phyloP scores from a whole-genome alignment of 2,113 vertebrate species.

The Cacatua alba region DNA sequence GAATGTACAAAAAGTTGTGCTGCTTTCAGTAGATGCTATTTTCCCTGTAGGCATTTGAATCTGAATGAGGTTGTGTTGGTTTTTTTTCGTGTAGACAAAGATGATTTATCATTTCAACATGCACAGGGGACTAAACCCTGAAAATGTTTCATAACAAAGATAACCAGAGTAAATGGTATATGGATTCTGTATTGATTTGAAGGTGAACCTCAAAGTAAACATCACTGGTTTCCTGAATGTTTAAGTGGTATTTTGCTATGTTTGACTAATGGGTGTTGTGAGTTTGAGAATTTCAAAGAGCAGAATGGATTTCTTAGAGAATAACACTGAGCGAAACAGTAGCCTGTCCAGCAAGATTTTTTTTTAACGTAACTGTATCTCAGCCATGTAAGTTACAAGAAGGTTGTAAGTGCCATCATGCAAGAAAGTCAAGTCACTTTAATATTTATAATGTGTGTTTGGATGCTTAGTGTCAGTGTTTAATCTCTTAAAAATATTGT shows the following conservation, averaged over 20 bases:
- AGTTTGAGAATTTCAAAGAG: slow-evolving; percentile 52
- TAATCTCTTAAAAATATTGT: background rate
- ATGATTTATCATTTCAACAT: slow-evolving; percentile 73
- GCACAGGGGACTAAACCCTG: slow-evolving; percentile 59
- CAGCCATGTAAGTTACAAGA: background rate
- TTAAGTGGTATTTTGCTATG: slow-evolving; percentile 54
- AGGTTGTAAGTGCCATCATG: background rate
- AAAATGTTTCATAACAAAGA: slow-evolving; percentile 70
- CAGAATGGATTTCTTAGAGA: slow-evolving; percentile 50
- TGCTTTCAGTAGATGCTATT: slow-evolving; percentile 23
- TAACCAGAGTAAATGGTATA: slow-evolving; percentile 60
- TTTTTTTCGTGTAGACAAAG: slow-evolving; percentile 36
- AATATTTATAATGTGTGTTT: background rate
- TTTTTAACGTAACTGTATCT: background rate
- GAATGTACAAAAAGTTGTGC: slow-evolving; percentile 21
- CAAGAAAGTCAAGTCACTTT: background rate
- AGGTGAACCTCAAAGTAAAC: slow-evolving; percentile 68
- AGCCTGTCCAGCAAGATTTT: background rate
- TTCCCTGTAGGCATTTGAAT: slow-evolving; percentile 47
- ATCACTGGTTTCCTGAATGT: slow-evolving; percentile 26
- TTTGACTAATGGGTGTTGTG: slow-evolving; percentile 66
- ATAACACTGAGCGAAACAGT: background rate
- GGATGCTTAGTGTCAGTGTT: background rate
- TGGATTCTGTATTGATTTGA: background rate
- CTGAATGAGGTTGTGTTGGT: background rate